Evolutionary conservation across 2,113 vertebrate genomes (phyloP), one percentile per base, ranked within the genome.

Genomic region (Nothocercus julius): DNA sequence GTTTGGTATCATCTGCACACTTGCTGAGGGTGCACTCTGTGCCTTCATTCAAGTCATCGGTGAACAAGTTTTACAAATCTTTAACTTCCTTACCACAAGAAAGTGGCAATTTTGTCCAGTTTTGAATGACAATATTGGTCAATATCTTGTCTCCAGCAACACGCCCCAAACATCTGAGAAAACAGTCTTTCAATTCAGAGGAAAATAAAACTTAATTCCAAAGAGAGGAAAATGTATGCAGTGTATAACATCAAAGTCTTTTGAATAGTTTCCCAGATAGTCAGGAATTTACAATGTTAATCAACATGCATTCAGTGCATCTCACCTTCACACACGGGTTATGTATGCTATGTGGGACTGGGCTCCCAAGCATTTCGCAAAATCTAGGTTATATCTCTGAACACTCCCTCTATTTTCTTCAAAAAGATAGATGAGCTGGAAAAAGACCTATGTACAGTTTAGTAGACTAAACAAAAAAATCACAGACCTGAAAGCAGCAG

Each of bases 321-420:
- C 68, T 42, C 28, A 27, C 24, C 61, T 24, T 49, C 45, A n/a
- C 2, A 16, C 17, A 42, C 9, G 8, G 13, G 40, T 11, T 13
- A 10, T 1, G 1, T 34, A 25, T 14, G 30, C 38, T 1, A 21
- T 2, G 24, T 4, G 40, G 38, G 11, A 42, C 40, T 18, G 25
- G 53, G 54, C 16, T 28, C 17, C 38, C 30, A 49, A 18, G 64
- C 20, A 28, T 36, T 58, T 32, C 49, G 34, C 32, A 70, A 91
- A 82, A 63, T 36, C 40, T 24, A 68, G 86, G 40, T 1, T 32
- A 5, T 21, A 15, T 69, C 74, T 76, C 54, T 49, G 83, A 86
- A 47, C n/a, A 19, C 24, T 47, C 44, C 25, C 28, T 17, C 38
- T 15, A 20, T 45, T 34, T 61, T 74, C 45, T 68, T 68, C 45